Evolutionary conservation across 2,888 invertebrate species (phyloP), one percentile per base, ranked within the genome.

Genomic region (Agapetus fuscipes): DNA sequence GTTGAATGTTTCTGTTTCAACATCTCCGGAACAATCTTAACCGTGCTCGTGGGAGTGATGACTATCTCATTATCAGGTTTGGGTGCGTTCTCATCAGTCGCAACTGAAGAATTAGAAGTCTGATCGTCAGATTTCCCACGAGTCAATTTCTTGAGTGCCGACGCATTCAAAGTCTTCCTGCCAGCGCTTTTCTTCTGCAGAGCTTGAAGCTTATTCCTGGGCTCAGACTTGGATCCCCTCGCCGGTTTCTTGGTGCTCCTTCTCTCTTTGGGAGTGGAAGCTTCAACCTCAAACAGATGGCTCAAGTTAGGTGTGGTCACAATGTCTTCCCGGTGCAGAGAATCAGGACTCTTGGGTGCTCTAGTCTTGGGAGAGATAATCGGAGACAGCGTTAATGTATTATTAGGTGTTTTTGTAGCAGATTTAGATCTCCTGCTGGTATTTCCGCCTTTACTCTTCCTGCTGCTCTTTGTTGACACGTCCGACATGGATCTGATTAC

Each of bases 1-100:
- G 69, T 65, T 1, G 70, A 59, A 39, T 50, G 49, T 37, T 43
- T 45, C 43, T 64, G 63, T 46, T 67, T 69, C 1, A 70, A 64
- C 0, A 56, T 56, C 37, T 66, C 67, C 2, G 54, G 66, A 0
- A 59, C 52, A 3, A 58, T 45, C 37, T 60, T 58, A 0, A 62
- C 57, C 0, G 56, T 59, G 34, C 64, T 65, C 15, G 55, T 63
- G 0, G 70, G 70, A 2, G 70, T 69, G 0, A 61, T 55, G 5
- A 53, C 53, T 32, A 59, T 58, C 2, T 56, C 55, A 14, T 53
- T 49, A 17, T 39, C 31, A 3, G 46, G 39, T 13, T 30, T 16
- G 48, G 17, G 52, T 38, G 36, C 43, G 41, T 17, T 50, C 27
- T 12, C 49, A 46, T 53, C 53, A 1, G 52, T 52, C 11, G 44